Percentiles rank a stretch among this genome's conserved stretches.
Evolutionary conservation across 2,888 invertebrate genomes (phyloP).

Genomic region (Agonopterix subpropinquella): DNA sequence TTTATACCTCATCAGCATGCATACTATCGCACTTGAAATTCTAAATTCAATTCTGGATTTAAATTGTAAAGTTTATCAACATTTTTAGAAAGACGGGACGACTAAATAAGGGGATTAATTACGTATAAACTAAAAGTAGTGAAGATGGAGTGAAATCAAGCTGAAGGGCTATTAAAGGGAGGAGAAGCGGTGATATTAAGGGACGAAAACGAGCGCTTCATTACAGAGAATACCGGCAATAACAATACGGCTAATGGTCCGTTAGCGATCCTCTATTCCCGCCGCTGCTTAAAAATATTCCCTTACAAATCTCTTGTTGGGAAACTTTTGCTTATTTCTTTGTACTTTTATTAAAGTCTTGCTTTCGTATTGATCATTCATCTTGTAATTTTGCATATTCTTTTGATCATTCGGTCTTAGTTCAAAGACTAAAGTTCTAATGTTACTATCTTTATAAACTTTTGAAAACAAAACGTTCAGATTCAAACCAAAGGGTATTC

Average conservation of each 20-base stretch:
- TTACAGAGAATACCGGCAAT: slow-evolving; percentile 68
- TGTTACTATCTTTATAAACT: too few relatives aligned
- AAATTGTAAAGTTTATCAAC: slow-evolving; percentile 25
- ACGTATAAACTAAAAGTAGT: slow-evolving; percentile 39
- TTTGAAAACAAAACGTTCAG: too few relatives aligned
- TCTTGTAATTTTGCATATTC: too few relatives aligned
- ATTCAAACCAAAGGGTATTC: too few relatives aligned
- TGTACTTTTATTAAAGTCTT: too few relatives aligned
- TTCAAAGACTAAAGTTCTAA: too few relatives aligned
- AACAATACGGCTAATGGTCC: slow-evolving; percentile 71
- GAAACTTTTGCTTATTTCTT: neutral
- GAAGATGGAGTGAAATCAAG: slow-evolving; percentile 56
- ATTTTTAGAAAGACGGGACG: slow-evolving; percentile 24
- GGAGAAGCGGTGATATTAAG: slow-evolving; percentile 61
- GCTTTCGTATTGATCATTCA: too few relatives aligned
- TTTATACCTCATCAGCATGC: slow-evolving; percentile 55
- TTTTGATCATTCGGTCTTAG: too few relatives aligned
- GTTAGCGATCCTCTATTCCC: slow-evolving; percentile 58
- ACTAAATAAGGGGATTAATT: slow-evolving; percentile 53
- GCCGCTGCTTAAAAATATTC: slow-evolving; percentile 51
- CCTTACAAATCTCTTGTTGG: slow-evolving; percentile 35
- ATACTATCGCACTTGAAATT: slow-evolving; percentile 40
- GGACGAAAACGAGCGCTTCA: slow-evolving; percentile 70
- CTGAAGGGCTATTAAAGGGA: slow-evolving; percentile 51
- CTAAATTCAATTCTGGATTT: slow-evolving; percentile 48